Evolutionary conservation across 2,888 invertebrate species (phyloP), one percentile per base, ranked within the genome.

Genomic region (Himalopsyche anomala): DNA sequence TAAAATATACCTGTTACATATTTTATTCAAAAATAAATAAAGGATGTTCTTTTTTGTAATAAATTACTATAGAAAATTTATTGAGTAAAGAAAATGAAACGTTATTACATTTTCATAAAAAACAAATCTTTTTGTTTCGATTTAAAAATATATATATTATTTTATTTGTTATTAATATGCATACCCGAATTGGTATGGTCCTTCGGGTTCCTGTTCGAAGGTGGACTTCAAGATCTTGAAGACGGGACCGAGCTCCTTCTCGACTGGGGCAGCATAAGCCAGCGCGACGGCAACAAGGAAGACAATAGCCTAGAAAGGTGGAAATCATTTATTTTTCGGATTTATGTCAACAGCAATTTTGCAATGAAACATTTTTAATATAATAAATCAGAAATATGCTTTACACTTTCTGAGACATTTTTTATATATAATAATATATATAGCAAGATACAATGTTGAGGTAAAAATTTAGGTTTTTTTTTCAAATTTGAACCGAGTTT

Each of bases 121-220:
- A 12, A 11, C 12, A 11, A 51, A 15, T 12, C 4, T 5, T 51
- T 15, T 51, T 15, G 0, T 15, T 15, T 3, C 5, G 4, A 15
- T 51, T 51, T 15, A 45, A 8, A 40, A 40, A 40, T 6, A 40
- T 45, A 45, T 45, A 15, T 51, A n/a, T 51, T 51, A 6, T 9
- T 11, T 11, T 45, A 45, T 45, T 9, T 11, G 45, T 9, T 51
- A 15, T 51, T 15, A 15, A 51, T 51, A 51, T 8, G 15, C 51
- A 51, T 51, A 92, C 93, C 40, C 88, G 89, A 87, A 91, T 0
- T 2, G 3, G 89, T 91, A 93, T 81, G 84, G 87, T 11, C 92
- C 92, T 0, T 92, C 91, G 51, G 92, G 91, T 0, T 89, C 12
- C 84, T 90, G 90, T 0, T 91, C 89, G 88, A 89, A 91, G 0